A percentile compares a stretch with the other conserved stretches of the same genome.
phyloP scores from a whole-genome alignment of 2,797 vertebrate genomes.

The Glyptemys insculpta region DNA sequence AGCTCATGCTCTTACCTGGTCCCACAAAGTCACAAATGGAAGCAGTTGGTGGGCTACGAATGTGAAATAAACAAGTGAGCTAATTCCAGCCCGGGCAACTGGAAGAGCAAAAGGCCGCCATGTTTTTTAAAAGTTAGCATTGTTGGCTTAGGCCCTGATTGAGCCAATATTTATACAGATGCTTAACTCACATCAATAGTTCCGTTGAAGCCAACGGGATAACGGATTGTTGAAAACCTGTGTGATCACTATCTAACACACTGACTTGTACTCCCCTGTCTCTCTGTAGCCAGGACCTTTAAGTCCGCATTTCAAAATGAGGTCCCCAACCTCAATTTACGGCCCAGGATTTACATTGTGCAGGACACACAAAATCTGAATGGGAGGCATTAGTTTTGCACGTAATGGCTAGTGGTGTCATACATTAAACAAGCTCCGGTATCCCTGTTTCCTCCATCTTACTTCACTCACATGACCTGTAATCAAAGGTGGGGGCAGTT shows the following conservation, averaged over 20 bases:
- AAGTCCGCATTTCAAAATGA: neutral
- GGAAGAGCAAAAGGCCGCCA: neutral
- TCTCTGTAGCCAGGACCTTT: neutral
- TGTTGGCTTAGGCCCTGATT: neutral
- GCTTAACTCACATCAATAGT: neutral
- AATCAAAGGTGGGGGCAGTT: neutral
- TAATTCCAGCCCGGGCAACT: rapidly evolving
- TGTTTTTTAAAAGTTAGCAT: neutral
- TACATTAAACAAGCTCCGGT: neutral
- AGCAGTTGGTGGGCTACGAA: neutral
- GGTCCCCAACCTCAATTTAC: rapidly evolving
- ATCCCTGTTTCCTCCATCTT: neutral
- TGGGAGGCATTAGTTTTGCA: rapidly evolving
- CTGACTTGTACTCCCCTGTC: too few relatives aligned
- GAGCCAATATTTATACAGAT: neutral
- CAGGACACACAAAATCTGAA: neutral
- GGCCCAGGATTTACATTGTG: neutral
- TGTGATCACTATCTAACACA: neutral
- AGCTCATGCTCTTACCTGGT: constrained; percentile 89
- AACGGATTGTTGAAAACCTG: neutral
- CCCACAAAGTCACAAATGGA: constrained; percentile 86
- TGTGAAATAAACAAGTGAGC: neutral
- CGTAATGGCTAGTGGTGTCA: neutral
- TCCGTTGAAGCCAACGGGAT: neutral
- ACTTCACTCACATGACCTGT: rapidly evolving